Percentiles rank a stretch among this genome's conserved stretches.
Conservation (phyloP, 2,888 invertebrate genomes). For the Phoenoteleia sp. region DNA sequence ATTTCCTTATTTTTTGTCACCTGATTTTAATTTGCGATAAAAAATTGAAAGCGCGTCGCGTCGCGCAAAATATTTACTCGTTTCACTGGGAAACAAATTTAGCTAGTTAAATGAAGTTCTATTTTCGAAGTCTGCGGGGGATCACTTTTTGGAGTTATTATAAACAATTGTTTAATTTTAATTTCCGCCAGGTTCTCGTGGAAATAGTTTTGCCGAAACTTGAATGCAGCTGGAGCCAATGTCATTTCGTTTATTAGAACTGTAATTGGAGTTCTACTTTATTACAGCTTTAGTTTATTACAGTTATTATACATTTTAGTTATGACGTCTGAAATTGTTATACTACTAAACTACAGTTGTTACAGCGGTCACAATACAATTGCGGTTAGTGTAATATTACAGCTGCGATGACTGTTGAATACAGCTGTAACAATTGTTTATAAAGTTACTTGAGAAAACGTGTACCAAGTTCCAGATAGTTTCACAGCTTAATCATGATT, state of each 20-base stretch:
- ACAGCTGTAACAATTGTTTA: background rate
- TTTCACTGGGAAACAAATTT: background rate
- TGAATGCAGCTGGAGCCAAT: slow-evolving; percentile 12
- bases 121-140: too few relatives aligned
- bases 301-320: slow-evolving; percentile 18
- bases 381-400: slow-evolving; percentile 7
- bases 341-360: slow-evolving; percentile 5
- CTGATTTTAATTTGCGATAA: background rate
- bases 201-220: slow-evolving; percentile 1
- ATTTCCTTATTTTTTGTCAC: slow-evolving; percentile 11
- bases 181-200: background rate
- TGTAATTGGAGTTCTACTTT: slow-evolving; percentile 22
- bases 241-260: slow-evolving; percentile 17
- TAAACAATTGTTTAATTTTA: background rate
- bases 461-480: background rate
- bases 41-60: background rate
- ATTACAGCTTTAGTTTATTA: slow-evolving; percentile 22
- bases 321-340: slow-evolving; percentile 7
- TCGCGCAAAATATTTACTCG: background rate
- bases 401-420: background rate
- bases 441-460: background rate
- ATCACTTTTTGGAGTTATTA: too few relatives aligned
- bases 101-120: background rate
- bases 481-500: background rate
- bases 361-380: slow-evolving; percentile 13